phyloP scores from a whole-genome alignment of 53 echinoderm and acorn worm genomes.

The Echinometra lucunter region DNA sequence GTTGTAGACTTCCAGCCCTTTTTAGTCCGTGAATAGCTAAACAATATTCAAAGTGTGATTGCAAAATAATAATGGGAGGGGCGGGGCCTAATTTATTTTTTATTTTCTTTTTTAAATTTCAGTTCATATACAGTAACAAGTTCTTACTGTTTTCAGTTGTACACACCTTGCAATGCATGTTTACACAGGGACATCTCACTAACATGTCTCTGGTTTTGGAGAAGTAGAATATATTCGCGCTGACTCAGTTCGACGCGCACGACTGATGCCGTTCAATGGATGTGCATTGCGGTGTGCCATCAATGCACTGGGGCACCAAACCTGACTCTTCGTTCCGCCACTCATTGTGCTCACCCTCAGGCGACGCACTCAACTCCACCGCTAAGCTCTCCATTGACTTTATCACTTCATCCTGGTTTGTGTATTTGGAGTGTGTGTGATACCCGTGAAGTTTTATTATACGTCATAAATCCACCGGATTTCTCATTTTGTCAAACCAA shows the following conservation, averaged over 20 bases:
- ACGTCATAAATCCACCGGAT: constrained; percentile 25
- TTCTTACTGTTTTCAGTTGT: no score
- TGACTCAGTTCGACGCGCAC: constrained; percentile 13
- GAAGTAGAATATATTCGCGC: background rate
- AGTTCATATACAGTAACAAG: no score
- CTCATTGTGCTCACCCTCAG: background rate
- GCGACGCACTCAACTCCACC: constrained; percentile 3
- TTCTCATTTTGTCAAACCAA: background rate
- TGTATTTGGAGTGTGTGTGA: background rate
- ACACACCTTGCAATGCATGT: background rate
- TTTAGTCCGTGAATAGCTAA: no score
- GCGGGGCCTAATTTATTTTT: no score
- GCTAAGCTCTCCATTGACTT: constrained; percentile 28
- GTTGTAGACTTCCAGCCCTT: no score
- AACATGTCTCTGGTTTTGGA: background rate
- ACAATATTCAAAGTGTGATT: no score
- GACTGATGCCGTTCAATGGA: background rate
- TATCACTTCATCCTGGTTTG: background rate
- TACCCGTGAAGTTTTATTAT: constrained; percentile 31
- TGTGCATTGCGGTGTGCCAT: background rate
- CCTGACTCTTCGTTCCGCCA: background rate
- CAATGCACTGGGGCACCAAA: background rate
- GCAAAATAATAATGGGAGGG: no score
- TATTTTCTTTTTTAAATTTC: no score
- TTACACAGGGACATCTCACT: no score